Conservation (phyloP, 2,888 invertebrate genomes). For the Drosophila planitibia region DNA sequence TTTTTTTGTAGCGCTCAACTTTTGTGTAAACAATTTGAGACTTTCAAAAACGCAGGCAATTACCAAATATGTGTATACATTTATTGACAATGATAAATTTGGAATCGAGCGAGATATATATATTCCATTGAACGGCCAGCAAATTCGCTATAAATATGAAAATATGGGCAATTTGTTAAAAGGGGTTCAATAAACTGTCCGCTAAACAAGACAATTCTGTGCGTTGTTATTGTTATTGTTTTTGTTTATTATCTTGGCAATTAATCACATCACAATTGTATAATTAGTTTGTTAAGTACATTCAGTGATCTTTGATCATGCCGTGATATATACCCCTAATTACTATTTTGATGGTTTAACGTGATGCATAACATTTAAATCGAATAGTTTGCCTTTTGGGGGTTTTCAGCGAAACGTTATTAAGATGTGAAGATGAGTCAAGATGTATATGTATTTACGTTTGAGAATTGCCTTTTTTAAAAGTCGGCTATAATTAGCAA, state of each 20-base stretch:
- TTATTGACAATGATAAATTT: slow-evolving; percentile 60
- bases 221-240: slow-evolving; percentile 18
- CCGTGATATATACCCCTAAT: background rate
- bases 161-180: slow-evolving; percentile 36
- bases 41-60: slow-evolving; percentile 24
- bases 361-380: background rate
- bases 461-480: slow-evolving; percentile 3
- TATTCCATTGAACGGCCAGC: slow-evolving; percentile 4
- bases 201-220: slow-evolving; percentile 4
- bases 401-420: background rate
- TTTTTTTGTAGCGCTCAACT: slow-evolving; percentile 9
- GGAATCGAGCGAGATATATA: slow-evolving; percentile 37
- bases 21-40: slow-evolving; percentile 38
- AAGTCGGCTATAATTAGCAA: slow-evolving; percentile 17
- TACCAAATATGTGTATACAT: slow-evolving; percentile 26
- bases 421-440: background rate
- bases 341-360: background rate
- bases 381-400: background rate
- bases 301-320: slow-evolving; percentile 30
- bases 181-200: slow-evolving; percentile 40
- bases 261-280: slow-evolving; percentile 40
- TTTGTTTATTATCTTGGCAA: slow-evolving; percentile 16
- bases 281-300: slow-evolving; percentile 27
- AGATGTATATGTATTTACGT: background rate
- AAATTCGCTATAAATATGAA: slow-evolving; percentile 34